These are phyloP conservation scores for Phylloscopus trochilus DNA, from an alignment of 2,113 vertebrate genomes.

Conservation along the genomic window DNA sequence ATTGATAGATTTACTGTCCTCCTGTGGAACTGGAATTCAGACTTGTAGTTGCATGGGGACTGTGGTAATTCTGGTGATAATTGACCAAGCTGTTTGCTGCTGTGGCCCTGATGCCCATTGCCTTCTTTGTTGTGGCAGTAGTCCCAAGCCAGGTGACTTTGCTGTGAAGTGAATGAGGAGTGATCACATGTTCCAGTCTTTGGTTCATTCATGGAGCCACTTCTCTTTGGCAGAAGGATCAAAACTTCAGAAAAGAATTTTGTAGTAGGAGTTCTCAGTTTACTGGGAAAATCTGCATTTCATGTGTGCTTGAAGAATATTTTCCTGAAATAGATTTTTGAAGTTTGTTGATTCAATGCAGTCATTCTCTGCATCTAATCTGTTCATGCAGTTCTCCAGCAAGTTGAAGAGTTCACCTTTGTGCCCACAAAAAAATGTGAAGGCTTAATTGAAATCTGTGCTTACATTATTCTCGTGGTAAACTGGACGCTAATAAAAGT, in stretches of 20 bases:
- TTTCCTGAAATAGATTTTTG: background rate
- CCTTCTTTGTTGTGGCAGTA: background rate
- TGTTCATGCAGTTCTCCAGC: background rate
- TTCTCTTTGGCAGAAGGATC: background rate
- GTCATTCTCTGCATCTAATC: background rate
- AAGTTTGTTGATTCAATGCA: background rate
- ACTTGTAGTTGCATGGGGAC: background rate
- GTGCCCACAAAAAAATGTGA: background rate
- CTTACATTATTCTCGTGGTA: background rate
- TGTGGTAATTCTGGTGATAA: background rate
- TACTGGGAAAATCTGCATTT: background rate
- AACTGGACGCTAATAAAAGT: background rate
- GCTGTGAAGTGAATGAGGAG: background rate
- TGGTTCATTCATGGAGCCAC: background rate
- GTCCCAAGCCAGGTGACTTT: background rate
- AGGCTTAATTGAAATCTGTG: background rate
- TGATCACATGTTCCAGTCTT: accelerated
- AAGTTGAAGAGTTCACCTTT: background rate
- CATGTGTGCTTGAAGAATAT: background rate
- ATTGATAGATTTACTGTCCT: background rate
- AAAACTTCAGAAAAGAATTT: background rate
- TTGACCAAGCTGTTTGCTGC: background rate
- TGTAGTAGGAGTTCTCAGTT: background rate
- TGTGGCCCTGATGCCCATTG: background rate
- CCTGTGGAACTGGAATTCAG: background rate